A percentile compares a stretch with the other conserved stretches of the same genome.
Evolutionary conservation across 2,888 invertebrate species (phyloP).

Genomic region (Drosophila mimetica): DNA sequence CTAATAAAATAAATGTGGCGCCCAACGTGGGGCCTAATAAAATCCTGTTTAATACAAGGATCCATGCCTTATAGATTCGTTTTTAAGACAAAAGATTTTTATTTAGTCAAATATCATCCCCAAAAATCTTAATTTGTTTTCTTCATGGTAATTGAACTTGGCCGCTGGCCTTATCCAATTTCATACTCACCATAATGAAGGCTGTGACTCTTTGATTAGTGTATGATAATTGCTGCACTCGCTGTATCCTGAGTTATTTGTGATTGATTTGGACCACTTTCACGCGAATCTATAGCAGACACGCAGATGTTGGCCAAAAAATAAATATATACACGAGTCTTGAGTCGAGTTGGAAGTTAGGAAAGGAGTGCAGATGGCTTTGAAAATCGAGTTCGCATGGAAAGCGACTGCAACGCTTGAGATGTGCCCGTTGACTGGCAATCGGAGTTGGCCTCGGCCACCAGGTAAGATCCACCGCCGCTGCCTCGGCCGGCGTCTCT

Average conservation of each 20-base stretch:
- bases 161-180: background rate
- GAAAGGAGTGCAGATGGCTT: constrained; percentile 21
- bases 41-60: background rate
- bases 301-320: constrained; percentile 63
- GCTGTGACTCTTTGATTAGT: constrained; percentile 22
- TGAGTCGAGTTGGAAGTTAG: constrained; percentile 8
- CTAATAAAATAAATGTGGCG: background rate
- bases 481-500: constrained; percentile 14
- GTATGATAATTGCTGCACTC: constrained; percentile 7
- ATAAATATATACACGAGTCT: constrained; percentile 24
- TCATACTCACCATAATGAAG: constrained; percentile 29
- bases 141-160: constrained; percentile 9
- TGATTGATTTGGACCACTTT: constrained; percentile 66
- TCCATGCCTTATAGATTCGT: background rate
- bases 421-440: constrained; percentile 73
- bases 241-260: constrained; percentile 63
- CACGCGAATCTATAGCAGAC: constrained; percentile 59
- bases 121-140: background rate
- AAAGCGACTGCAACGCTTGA: constrained; percentile 72
- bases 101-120: background rate
- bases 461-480: constrained; percentile 65
- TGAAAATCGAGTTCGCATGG: constrained; percentile 36
- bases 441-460: constrained; percentile 63
- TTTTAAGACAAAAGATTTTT: background rate
- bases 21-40: background rate